Base-by-base conservation (phyloP, 2,888 invertebrate species). In the Phorcus lineatus region DNA sequence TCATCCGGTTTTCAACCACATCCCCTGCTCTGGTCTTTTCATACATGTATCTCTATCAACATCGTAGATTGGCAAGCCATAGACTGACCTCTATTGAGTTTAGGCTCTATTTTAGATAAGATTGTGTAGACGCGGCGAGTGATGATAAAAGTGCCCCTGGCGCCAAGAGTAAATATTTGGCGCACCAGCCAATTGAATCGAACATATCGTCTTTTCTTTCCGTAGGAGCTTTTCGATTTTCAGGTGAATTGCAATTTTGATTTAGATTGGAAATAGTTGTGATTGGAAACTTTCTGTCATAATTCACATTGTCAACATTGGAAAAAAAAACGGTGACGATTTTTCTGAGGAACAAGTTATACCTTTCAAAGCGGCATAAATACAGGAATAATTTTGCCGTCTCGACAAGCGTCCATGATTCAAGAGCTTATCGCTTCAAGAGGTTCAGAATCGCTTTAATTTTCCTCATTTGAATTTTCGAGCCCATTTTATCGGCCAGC, bases 141-240 rank as follows among this genome's bases (percentile, higher is more conserved):
- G 62, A 62, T 62, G 62, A 62, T 62, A 28, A 31, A 70, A 70
- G 36, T 36, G 70, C 70, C 36, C 31, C 19, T 70, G 70, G 70
- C 31, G 31, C 70, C 70, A 0, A 70, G 36, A 62, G 70, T 70
- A 31, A 70, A 70, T 70, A 36, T 70, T 70, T 70, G 70, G 70
- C 40, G 36, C 36, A n/a, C 70, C 36, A 70, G 40, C 70, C 28
- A 70, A 70, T 70, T 70, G 70, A 70, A 70, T 70, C 36, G 31
- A 70, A 36, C 70, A 70, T 36, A 19, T 16, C 70, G 70, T 28
- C 70, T 70, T 40, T 70, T 70, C 70, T 70, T 16, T 70, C 9
- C 13, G 70, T 70, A 31, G 36, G 36, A 36, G 70, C 19, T 36
- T 70, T 36, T 36, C 36, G 31, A 11, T 28, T 70, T n/a, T 36